Evolutionary conservation across 2,888 invertebrate species (phyloP).

Genomic region (Mactromeris polynyma): DNA sequence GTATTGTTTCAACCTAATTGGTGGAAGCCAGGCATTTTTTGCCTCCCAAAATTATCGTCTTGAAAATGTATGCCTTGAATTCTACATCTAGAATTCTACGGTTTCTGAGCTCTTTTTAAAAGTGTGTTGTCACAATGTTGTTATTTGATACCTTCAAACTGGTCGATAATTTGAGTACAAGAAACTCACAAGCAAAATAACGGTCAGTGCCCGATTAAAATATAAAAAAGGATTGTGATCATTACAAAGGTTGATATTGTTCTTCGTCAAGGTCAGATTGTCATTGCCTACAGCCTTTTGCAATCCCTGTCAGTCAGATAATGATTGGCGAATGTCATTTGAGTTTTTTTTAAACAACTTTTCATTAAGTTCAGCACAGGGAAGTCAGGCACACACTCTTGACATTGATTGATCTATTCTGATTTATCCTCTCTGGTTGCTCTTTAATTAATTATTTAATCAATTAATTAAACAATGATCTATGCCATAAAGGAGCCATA

Average conservation of each 20-base stretch:
- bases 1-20: conserved; percentile 8
- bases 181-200: too few relatives aligned
- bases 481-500: background rate
- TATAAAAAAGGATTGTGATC: background rate
- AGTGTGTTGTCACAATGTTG: background rate
- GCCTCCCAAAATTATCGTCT: background rate
- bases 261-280: background rate
- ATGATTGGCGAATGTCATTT: conserved; percentile 15
- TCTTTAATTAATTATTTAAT: conserved; percentile 37
- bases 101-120: background rate
- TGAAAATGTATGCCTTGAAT: too few relatives aligned
- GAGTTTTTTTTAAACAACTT: background rate
- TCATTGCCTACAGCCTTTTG: background rate
- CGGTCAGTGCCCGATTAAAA: background rate
- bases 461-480: conserved; percentile 37
- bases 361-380: background rate
- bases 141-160: too few relatives aligned
- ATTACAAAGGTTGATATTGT: background rate
- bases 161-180: too few relatives aligned
- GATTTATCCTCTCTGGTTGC: background rate
- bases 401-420: conserved; percentile 14
- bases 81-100: background rate
- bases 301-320: background rate
- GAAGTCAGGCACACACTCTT: background rate
- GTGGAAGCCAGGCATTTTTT: background rate